Conservation (phyloP, 2,113 vertebrate genomes). For the Rostratula benghalensis region DNA sequence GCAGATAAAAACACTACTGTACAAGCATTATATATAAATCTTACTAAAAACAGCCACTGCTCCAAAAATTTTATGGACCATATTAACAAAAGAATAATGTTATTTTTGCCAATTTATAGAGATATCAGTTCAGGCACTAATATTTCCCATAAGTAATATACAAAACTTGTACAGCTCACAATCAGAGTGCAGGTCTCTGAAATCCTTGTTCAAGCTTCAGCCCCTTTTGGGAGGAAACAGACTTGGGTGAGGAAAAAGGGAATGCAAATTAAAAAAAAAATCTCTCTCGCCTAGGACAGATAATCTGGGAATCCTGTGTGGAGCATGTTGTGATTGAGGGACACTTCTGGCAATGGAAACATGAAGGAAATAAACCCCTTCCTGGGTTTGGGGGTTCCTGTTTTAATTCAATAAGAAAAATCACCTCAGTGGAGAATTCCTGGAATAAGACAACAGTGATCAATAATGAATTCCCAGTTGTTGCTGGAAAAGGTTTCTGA, state of each 20-base stretch:
- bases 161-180: background rate
- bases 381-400: background rate
- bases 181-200: background rate
- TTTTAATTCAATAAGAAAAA: conserved; percentile 2
- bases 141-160: background rate
- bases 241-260: background rate
- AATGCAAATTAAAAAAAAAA: background rate
- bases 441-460: conserved; percentile 19
- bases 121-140: background rate
- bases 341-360: background rate
- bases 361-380: background rate
- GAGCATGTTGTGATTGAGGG: background rate
- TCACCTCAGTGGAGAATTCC: conserved; percentile 7
- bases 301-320: background rate
- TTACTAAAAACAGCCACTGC: background rate
- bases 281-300: background rate
- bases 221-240: background rate
- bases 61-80: background rate
- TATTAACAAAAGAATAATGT: background rate
- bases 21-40: background rate
- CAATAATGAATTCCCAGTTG: background rate
- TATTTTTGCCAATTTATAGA: background rate
- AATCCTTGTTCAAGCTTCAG: background rate
- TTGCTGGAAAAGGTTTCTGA: conserved; percentile 17
- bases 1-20: background rate